Evolutionary conservation across 2,113 vertebrate species (phyloP), one percentile per base, ranked within the genome.

Genomic region (Dascyllus trimaculatus): DNA sequence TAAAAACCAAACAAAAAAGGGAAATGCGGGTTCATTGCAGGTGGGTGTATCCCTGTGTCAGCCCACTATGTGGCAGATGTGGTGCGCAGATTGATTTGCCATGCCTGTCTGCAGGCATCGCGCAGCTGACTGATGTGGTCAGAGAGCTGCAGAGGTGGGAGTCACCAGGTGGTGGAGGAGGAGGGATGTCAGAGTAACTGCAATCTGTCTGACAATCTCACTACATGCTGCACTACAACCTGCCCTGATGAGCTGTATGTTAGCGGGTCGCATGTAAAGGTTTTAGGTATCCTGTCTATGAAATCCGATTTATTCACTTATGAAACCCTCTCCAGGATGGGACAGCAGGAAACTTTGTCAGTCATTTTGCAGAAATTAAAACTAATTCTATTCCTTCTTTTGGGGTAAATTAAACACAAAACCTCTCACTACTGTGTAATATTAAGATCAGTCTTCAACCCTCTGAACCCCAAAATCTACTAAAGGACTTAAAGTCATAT

Each of bases 41-140:
- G 29, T 46, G 46, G 62, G 66, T 52, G 64, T 49, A 17, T 19
- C 49, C 45, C 24, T 2, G 79, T 24, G 63, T 46, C 64, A 6
- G 43, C 73, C 15, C 22, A 54, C 11, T 17, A 45, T 75, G 66
- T 61, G 63, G 78, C 75, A 78, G 88, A 86, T 85, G 90, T 54
- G 77, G 35, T 57, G 45, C 64, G 6, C 35, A 52, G 85, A 89
- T 87, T 76, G 84, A 90, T 91, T 82, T 61, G 73, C 21, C 80
- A 69, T 52, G 86, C 60, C 78, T 86, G 87, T 85, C 83, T 60
- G 35, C 25, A 11, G 52, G 53, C 57, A 11, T 66, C 57, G 29
- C 71, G 32, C 53, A 24, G 18, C 57, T 85, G 81, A 84, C 63
- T 86, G 80, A 78, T 84, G 82, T 24, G 72, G 0, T 51, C 54